Base-by-base conservation (phyloP, 2,113 vertebrate species). In the Rattus norvegicus region DNA sequence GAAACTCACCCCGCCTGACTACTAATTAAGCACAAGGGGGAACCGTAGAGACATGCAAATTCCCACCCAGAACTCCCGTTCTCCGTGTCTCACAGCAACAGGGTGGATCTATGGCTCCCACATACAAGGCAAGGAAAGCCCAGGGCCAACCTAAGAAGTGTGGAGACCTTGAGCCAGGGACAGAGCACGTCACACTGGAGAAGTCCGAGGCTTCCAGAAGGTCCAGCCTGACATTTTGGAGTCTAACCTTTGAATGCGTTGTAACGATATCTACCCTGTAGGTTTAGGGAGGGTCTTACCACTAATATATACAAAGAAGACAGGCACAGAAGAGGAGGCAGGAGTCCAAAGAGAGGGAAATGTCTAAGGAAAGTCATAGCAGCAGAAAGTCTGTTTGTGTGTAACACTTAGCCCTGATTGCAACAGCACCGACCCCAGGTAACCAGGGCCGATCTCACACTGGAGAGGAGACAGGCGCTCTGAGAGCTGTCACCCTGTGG, bases 281-380 rank as follows among this genome's bases (percentile, higher is more conserved):
- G 2, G 19, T 70, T 69, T 10, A 33, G 47, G 39, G 43, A n/a
- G 43, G 16, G n/a, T 12, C 33, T 63, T 5, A 36, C 36, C 67
- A 36, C 33, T 36, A 33, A 69, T 36, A 36, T 5, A 69, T 69
- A 69, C 28, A 69, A 36, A 93, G 59, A 93, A 90, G 84, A 81
- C 24, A 59, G 81, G 73, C 65, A 20, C 33, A 87, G 43, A 47
- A 39, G 69, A 75, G 56, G 77, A 61, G 91, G 49, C 16, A 63
- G 84, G 88, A 75, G 67, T 7, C 22, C 39, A 43, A 5, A 43
- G 39, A 47, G 20, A 73, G 72, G 72, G 3, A 39, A 73, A 39
- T 73, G 11, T 80, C 94, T 70, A 96, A 69, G 86, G 52, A 91
- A 54, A 85, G 22, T 49, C 59, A 67, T 30, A 70, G 88, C 49